Percentiles rank a stretch among this genome's conserved stretches.
Evolutionary conservation across 2,888 invertebrate species (phyloP).

Genomic region (Onthophagus sagittarius): DNA sequence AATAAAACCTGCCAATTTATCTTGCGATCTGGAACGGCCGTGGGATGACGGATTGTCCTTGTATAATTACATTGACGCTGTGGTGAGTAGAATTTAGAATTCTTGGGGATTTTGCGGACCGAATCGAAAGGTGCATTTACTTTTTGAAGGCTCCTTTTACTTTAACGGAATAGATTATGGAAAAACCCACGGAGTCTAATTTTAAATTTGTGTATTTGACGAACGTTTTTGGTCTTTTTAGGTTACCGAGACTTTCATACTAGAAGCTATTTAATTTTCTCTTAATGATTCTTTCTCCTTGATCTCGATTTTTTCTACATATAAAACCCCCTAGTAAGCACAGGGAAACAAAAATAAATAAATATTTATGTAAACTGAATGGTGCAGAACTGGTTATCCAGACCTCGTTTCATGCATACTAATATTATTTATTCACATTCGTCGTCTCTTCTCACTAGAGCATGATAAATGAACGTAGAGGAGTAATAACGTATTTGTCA

Average conservation of each 20-base stretch:
- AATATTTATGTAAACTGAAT: background rate
- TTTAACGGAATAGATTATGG: background rate
- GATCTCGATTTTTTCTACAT: too few relatives aligned
- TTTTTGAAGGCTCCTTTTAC: background rate
- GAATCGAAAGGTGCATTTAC: background rate
- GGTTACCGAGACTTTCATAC: background rate
- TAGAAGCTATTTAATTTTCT: too few relatives aligned
- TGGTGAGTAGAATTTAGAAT: constrained; percentile 50
- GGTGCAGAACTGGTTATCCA: background rate
- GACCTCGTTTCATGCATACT: background rate
- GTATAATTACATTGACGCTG: constrained; percentile 69
- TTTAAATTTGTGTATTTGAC: background rate
- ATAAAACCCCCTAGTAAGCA: too few relatives aligned
- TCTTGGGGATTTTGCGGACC: background rate
- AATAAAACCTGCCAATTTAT: constrained; percentile 68
- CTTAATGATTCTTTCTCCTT: too few relatives aligned
- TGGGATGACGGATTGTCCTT: constrained; percentile 75
- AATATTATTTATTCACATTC: background rate
- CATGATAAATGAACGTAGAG: background rate
- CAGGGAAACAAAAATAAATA: background rate
- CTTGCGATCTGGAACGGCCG: constrained; percentile 73
- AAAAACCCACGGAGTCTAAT: background rate
- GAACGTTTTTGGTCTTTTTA: background rate
- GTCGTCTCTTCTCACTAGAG: background rate
- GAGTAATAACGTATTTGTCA: background rate